phyloP scores from a whole-genome alignment of 1,140 invertebrate species.

The Ptiloglossa arizonensis region DNA sequence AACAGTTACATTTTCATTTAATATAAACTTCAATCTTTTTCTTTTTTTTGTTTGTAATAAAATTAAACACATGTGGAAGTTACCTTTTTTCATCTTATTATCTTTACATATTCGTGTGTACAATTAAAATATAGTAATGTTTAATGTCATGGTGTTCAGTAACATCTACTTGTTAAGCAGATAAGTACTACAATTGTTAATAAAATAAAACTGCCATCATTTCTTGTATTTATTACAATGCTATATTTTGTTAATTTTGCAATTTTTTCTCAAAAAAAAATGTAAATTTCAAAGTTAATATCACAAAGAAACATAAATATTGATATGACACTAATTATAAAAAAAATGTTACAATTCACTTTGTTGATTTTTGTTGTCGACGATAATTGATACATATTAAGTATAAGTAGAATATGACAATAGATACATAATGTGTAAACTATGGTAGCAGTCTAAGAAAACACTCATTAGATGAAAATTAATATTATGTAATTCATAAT shows the following conservation, averaged over 20 bases:
- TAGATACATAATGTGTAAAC: conserved; percentile 31
- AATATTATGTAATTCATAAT: conserved; percentile 29
- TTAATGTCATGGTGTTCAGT: conserved; percentile 35
- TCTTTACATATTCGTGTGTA: conserved; percentile 1
- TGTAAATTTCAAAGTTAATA: conserved; percentile 9
- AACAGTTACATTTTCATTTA: conserved; percentile 50
- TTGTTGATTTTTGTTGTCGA: conserved; percentile 19
- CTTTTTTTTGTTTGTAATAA: conserved; percentile 6
- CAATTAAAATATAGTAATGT: conserved; percentile 24
- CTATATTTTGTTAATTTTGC: background rate
- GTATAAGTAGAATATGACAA: conserved; percentile 22
- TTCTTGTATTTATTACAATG: conserved; percentile 5
- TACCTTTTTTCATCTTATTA: conserved; percentile 19
- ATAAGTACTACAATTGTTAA: conserved; percentile 31
- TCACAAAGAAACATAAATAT: background rate
- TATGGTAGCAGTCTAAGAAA: conserved; percentile 26
- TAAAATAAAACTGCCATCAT: background rate
- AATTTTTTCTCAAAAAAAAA: conserved; percentile 25
- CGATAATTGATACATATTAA: background rate
- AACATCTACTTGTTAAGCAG: conserved; percentile 20
- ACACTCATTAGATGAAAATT: conserved; percentile 26
- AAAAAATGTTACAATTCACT: conserved; percentile 47
- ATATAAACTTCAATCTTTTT: background rate
- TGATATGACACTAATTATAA: conserved; percentile 25
- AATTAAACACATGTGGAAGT: conserved; percentile 30